phyloP scores from a whole-genome alignment of 2,797 vertebrate genomes.

The Pangasius djambal region DNA sequence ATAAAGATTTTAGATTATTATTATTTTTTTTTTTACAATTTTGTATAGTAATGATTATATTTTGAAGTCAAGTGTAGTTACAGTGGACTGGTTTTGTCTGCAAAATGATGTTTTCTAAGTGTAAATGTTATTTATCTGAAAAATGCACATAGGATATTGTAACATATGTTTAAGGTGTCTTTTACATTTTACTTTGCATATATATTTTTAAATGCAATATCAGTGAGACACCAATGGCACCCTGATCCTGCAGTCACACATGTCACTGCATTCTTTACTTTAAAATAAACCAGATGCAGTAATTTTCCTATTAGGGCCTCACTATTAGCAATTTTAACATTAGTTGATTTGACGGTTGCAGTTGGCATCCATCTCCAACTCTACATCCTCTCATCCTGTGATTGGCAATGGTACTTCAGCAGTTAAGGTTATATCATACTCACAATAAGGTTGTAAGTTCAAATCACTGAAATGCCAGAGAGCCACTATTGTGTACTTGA shows the following conservation, averaged over 20 bases:
- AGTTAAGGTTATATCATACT: background rate
- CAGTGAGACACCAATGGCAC: background rate
- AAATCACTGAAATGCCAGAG: slow-evolving; percentile 7
- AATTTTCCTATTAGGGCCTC: background rate
- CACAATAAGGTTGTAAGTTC: slow-evolving; percentile 7
- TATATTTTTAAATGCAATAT: background rate
- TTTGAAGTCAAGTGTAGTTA: too few species aligned
- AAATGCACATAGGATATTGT: too few species aligned
- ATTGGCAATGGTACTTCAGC: slow-evolving; percentile 5
- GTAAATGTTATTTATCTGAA: too few species aligned
- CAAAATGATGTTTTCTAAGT: too few species aligned
- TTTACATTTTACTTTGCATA: background rate
- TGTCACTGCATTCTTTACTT: background rate
- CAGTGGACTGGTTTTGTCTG: too few species aligned
- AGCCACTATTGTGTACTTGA: slow-evolving; percentile 10
- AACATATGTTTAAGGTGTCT: background rate
- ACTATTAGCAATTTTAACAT: background rate
- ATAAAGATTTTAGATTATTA: too few species aligned
- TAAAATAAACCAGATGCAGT: background rate
- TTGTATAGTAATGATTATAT: background rate
- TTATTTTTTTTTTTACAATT: too few species aligned
- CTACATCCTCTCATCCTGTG: slow-evolving; percentile 6
- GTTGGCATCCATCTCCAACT: background rate
- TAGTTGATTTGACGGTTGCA: background rate
- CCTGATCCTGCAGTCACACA: background rate